phyloP scores from a whole-genome alignment of 2,797 vertebrate genomes.

The Labeo calbasu region DNA sequence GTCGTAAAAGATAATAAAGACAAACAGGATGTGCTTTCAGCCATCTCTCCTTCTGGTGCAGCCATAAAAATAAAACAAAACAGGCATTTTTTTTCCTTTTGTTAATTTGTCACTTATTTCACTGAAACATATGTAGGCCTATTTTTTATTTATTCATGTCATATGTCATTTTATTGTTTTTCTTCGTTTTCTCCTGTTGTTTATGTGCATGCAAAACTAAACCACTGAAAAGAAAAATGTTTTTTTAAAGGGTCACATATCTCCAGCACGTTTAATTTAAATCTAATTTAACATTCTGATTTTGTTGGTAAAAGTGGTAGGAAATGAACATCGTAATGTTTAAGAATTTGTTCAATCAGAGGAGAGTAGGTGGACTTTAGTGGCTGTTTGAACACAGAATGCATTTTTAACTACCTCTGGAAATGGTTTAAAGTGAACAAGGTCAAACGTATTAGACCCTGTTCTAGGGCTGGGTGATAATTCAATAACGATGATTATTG shows the following conservation, averaged over 20 bases:
- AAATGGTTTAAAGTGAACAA: no score
- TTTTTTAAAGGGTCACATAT: neutral
- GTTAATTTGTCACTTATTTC: neutral
- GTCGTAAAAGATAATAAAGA: no score
- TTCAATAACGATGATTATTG: no score
- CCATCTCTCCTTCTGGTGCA: neutral
- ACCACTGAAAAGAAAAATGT: neutral
- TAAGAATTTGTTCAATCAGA: no score
- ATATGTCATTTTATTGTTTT: neutral
- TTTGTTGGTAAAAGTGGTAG: no score
- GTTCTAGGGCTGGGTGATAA: no score
- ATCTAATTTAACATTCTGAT: no score
- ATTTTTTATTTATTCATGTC: neutral
- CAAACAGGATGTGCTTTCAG: neutral
- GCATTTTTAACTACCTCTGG: no score
- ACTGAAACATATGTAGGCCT: neutral
- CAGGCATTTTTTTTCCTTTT: neutral
- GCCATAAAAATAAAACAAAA: neutral
- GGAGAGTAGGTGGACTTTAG: no score
- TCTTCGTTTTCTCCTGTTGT: neutral
- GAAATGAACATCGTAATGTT: no score
- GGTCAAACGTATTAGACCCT: neutral
- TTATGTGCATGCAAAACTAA: neutral
- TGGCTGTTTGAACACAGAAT: no score
- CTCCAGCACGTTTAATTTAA: no score